phyloP scores from a whole-genome alignment of 1,140 invertebrate genomes.

The Helicoverpa armigera region DNA sequence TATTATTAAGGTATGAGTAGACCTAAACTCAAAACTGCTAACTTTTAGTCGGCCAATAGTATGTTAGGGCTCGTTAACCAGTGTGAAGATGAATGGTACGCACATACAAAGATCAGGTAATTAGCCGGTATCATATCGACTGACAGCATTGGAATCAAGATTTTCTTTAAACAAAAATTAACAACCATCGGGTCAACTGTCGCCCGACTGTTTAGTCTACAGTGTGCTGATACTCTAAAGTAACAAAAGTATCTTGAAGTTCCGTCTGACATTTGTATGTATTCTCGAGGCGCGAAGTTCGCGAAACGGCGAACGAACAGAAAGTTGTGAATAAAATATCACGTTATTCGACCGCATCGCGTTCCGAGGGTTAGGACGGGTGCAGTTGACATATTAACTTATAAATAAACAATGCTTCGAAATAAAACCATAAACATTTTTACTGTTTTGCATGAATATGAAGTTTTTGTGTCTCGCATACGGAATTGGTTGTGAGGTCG shows the following conservation, averaged over 20 bases:
- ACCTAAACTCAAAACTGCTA: too few species aligned
- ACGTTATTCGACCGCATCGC: constrained; percentile 48
- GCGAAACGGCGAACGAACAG: constrained; percentile 22
- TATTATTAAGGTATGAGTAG: too few species aligned
- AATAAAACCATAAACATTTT: constrained; percentile 33
- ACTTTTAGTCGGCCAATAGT: too few species aligned
- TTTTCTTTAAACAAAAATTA: too few species aligned
- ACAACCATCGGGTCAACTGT: too few species aligned
- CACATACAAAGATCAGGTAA: too few species aligned
- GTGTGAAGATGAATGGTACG: too few species aligned
- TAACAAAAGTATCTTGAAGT: constrained; percentile 44
- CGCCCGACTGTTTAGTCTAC: too few species aligned
- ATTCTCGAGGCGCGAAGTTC: constrained; percentile 35
- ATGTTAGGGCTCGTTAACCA: too few species aligned
- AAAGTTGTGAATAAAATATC: constrained; percentile 49
- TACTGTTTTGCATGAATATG: constrained; percentile 30
- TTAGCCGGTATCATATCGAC: too few species aligned
- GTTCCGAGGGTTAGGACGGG: constrained; percentile 9
- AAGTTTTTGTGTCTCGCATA: not conserved
- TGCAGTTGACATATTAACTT: constrained; percentile 47
- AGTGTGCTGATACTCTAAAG: not conserved
- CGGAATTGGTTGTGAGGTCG: not conserved
- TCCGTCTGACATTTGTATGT: constrained; percentile 42
- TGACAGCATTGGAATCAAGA: too few species aligned
- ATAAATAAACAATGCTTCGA: constrained; percentile 40